Evolutionary conservation across 2,888 invertebrate species (phyloP), one percentile per base, ranked within the genome.

Genomic region (Epistrophe eligans): DNA sequence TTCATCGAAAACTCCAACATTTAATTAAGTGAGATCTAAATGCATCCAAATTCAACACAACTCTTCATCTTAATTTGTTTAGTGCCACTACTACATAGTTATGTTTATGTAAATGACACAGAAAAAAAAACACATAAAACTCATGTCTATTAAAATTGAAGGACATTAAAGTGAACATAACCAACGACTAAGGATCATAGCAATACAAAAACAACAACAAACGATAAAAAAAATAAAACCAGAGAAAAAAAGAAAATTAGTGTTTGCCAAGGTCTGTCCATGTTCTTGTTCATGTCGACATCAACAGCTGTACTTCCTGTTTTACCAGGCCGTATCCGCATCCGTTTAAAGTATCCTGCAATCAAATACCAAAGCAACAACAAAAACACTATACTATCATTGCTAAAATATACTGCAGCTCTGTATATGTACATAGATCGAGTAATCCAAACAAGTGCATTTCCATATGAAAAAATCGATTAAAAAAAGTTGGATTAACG

Each of bases 261-360:
- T 76, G 70, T 67, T 74, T 58, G 35, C 73, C 74, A 74, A 70
- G 80, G 74, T 74, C 80, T 80, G 79, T 80, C 67, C 66, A 64
- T 73, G 66, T 73, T 80, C 73, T 58, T 73, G 66, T 74, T 62
- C 81, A 76, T 81, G 76, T 81, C 62, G 70, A 81, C 76, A 81
- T 70, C 81, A 76, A 76, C 81, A 76, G 74, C 76, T 81, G 81
- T 70, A 71, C 81, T 72, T 81, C 81, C 81, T 79, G 79, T 79
- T 79, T 70, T 71, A 57, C 74, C 74, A 74, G 60, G 19, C 57
- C 74, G 64, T 84, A 79, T 84, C 83, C 79, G 62, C 74, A 79
- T 84, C 83, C 83, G 83, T 62, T 73, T 64, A 32, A 70, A 74
- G 83, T 79, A 84, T 84, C 79, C 83, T 79, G 74, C 83, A 84